A percentile compares a stretch with the other conserved stretches of the same genome.
Evolutionary conservation across 2,888 invertebrate genomes (phyloP).

Genomic region (Abscondita cerata): DNA sequence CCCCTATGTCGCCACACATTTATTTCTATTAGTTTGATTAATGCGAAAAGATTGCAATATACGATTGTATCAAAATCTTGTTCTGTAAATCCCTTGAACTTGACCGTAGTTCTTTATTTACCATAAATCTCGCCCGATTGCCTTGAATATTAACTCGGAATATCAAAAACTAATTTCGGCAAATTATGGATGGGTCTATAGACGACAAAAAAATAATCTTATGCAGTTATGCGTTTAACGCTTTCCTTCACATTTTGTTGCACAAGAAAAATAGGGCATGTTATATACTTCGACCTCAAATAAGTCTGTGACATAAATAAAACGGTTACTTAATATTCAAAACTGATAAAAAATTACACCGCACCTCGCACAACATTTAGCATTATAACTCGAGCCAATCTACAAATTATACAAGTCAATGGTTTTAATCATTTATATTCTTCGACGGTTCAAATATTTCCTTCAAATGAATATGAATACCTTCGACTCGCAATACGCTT

Average conservation of each 20-base stretch:
- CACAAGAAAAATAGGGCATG: too few species aligned
- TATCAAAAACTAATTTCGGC: too few species aligned
- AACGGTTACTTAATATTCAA: constrained; percentile 1
- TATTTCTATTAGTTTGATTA: background rate
- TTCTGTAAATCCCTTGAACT: constrained; percentile 17
- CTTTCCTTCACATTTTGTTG: too few species aligned
- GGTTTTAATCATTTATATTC: constrained; percentile 1
- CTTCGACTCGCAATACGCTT: background rate
- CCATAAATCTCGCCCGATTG: background rate
- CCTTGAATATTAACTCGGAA: constrained; percentile 8
- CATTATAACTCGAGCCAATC: background rate
- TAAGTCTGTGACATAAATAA: too few species aligned
- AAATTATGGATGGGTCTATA: too few species aligned
- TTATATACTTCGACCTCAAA: too few species aligned
- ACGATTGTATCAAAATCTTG: background rate
- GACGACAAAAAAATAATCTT: too few species aligned
- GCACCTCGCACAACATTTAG: background rate
- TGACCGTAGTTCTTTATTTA: constrained; percentile 9
- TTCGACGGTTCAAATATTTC: background rate
- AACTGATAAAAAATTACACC: background rate
- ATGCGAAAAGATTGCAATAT: background rate
- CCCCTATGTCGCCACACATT: background rate
- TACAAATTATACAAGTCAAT: background rate
- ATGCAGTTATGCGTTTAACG: too few species aligned
- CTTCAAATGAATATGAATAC: constrained; percentile 2